Evolutionary conservation across 1,140 invertebrate species (phyloP), one percentile per base, ranked within the genome.

Genomic region (Pseudobourletiella spinata): DNA sequence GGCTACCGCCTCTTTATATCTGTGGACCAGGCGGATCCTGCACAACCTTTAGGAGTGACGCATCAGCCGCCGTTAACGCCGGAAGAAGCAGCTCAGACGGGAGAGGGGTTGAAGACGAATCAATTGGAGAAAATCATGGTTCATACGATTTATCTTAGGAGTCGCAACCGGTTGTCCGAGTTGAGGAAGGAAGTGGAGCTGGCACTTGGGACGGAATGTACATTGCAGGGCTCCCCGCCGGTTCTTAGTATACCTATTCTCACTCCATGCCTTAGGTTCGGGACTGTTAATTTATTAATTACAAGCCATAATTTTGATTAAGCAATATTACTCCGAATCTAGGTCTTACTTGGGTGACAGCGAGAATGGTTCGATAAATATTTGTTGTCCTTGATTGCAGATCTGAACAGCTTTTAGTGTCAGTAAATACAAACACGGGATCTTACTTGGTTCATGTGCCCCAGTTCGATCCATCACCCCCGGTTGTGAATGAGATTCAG

Each of bases 101-200:
- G 30, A 6, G 59, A 70, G 59, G 65, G 63, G 4, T 42, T 70
- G 3, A 63, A 54, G 44, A 59, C 43, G 14, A 66, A 67, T 57
- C 67, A 69, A n/a, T 35, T 62, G 42, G 50, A 68, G 44, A 70
- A 59, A 57, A 78, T 98, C 46, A 78, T 98, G n/a, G 91, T 96
- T n/a, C 91, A 96, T 71, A 98, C 94, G 0, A 94, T 98, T 71
- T 94, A 97, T 74, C 86, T 96, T 26, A 80, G 95, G 61, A 93
- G 91, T 0, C 82, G 86, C 55, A 86, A 84, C 66, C 79, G 91
- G 20, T 77, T 96, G 4, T 80, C 80, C 30, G 88, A 94, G 72
- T 80, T 95, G n/a, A 88, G 88, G 74, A 83, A 87, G 63, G 84
- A 89, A 72, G 72, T 91, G 29, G 72, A 78, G 64, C 28, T 66